phyloP scores from a whole-genome alignment of 2,797 vertebrate genomes.

The Mionectes olivaceus region DNA sequence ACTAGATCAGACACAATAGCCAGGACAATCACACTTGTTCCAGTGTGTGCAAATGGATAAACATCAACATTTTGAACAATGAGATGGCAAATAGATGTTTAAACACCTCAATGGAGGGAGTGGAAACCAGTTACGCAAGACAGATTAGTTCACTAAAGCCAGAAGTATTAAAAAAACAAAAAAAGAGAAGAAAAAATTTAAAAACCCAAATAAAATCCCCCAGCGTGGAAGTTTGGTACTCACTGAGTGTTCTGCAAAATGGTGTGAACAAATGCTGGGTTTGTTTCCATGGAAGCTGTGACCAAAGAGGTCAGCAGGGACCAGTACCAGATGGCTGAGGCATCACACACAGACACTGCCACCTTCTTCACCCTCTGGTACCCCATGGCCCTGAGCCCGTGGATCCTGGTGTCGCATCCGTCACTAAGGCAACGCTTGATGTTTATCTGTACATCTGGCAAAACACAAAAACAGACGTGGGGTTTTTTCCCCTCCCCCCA shows the following conservation, averaged over 20 bases:
- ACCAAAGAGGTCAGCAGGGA: constrained; percentile 96
- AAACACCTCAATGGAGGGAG: background rate
- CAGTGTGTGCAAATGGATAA: background rate
- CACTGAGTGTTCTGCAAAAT: constrained; percentile 96
- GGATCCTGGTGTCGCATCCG: constrained; percentile 96
- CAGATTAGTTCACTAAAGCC: background rate
- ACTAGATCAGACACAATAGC: background rate
- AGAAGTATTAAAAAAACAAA: background rate
- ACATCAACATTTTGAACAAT: background rate
- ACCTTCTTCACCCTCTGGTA: constrained; percentile 93
- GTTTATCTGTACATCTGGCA: constrained; percentile 95
- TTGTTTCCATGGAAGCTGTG: constrained; percentile 96
- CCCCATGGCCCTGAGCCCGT: constrained; percentile 92
- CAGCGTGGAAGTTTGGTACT: constrained; percentile 40
- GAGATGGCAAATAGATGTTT: background rate
- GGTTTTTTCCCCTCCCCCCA: background rate
- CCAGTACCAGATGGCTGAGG: constrained; percentile 98
- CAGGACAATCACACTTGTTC: background rate
- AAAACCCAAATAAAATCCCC: background rate
- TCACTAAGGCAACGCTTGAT: constrained; percentile 97
- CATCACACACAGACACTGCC: constrained; percentile 94
- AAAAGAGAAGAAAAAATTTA: too few species aligned
- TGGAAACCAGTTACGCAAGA: background rate
- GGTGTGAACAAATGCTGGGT: constrained; percentile 91
- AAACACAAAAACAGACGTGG: background rate